Conservation (phyloP, 2,113 vertebrate genomes). For the Triplophysa tibetana region DNA sequence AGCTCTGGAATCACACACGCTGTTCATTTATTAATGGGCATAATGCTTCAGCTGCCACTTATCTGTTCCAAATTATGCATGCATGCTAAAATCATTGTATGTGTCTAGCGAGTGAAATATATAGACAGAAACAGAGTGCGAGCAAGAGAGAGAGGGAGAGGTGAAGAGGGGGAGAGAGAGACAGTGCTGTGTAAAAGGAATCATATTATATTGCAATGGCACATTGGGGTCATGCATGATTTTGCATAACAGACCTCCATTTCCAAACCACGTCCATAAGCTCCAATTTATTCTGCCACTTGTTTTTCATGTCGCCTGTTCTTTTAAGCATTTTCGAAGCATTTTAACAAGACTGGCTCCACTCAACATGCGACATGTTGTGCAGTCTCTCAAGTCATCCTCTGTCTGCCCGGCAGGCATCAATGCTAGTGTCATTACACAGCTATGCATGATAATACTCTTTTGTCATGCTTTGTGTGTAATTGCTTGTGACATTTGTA, state of each 20-base stretch:
- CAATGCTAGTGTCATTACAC: constrained; percentile 2
- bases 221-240: constrained; percentile 53
- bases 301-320: constrained; percentile 49
- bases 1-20: constrained; percentile 62
- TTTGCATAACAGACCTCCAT: constrained; percentile 57
- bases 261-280: constrained; percentile 53
- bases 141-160: constrained; percentile 28
- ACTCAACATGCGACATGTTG: constrained; percentile 13
- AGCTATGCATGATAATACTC: constrained; percentile 32
- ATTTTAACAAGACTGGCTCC: constrained; percentile 30
- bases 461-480: constrained; percentile 39
- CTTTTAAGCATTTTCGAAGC: constrained; percentile 25
- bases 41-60: constrained; percentile 70
- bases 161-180: constrained; percentile 18
- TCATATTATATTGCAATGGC: constrained; percentile 46
- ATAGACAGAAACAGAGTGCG: constrained; percentile 13
- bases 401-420: constrained; percentile 7
- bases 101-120: constrained; percentile 46
- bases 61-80: constrained; percentile 67
- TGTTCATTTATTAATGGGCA: constrained; percentile 69
- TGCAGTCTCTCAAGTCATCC: neutral
- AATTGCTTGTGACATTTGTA: constrained; percentile 45
- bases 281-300: constrained; percentile 46
- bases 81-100: constrained; percentile 60
- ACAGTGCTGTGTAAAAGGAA: constrained; percentile 2